Percentiles rank a stretch among this genome's conserved stretches.
phyloP scores from a whole-genome alignment of 2,888 invertebrate genomes.

The Monoplex corrugatus region DNA sequence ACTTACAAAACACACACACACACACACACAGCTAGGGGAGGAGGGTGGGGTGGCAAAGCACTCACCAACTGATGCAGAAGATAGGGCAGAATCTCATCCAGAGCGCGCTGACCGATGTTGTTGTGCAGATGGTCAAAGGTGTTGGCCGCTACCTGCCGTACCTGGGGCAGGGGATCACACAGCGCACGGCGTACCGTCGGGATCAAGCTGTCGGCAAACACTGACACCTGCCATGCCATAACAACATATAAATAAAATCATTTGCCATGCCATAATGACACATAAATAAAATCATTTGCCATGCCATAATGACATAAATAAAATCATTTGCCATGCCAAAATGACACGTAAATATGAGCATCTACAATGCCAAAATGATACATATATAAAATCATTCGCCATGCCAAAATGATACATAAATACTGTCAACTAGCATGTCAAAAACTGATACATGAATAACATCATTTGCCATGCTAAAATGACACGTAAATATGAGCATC shows the following conservation, averaged over 20 bases:
- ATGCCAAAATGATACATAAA: too few species aligned
- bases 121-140: conserved; percentile 98
- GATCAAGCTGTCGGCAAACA: conserved; percentile 92
- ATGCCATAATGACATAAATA: too few species aligned
- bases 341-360: too few species aligned
- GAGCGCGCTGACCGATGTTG: conserved; percentile 94
- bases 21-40: neutral
- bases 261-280: too few species aligned
- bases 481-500: too few species aligned
- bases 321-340: too few species aligned
- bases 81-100: conserved; percentile 97
- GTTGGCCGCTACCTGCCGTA: conserved; percentile 95
- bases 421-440: neutral
- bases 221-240: conserved; percentile 83
- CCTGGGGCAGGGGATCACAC: conserved; percentile 95
- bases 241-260: too few species aligned
- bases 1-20: neutral
- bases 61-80: conserved; percentile 90
- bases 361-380: too few species aligned
- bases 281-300: too few species aligned
- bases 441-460: too few species aligned
- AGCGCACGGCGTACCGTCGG: conserved; percentile 95
- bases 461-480: conserved; percentile 83
- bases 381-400: too few species aligned
- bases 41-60: neutral